Base-by-base conservation (phyloP, 2,888 invertebrate genomes). In the Meteorus cinctellus region DNA sequence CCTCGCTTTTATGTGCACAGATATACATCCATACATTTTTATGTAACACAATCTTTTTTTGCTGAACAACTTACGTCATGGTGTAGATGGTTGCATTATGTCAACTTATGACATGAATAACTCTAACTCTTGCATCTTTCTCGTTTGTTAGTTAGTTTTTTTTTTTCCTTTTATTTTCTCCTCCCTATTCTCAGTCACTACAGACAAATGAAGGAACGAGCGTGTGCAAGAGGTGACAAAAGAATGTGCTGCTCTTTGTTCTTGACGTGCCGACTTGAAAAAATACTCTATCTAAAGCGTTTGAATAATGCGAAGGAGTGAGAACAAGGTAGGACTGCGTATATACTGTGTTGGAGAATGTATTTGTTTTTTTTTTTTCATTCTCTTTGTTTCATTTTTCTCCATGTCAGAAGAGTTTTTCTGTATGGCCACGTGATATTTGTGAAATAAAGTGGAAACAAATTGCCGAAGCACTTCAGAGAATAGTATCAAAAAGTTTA, bases 401-500 rank as follows among this genome's bases (percentile, higher is more conserved):
- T 72, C 34, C 41, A 66, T 66, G 67, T 75, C 59, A 78, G 75
- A 75, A 67, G 69, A 31, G 31, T 63, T 63, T 31, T 63, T 72
- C 72, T 72, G 62, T 5, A 69, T 36, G 36, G 68, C 74, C 71
- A 77, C 76, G 77, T 77, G 78, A 80, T 78, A 78, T 79, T 78
- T 75, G 63, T 77, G 81, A 80, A 81, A 79, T 82, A 81, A 82
- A 79, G 80, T 79, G 84, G 81, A 84, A 83, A 83, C 51, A 74
- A 84, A 84, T 84, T 81, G 79, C 77, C 78, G 78, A 80, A 48
- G 48, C 48, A 48, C 48, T 69, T 77, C 79, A 78, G 81, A 81
- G 83, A 83, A 81, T 81, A 82, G 80, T 81, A 81, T 77, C 78
- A 81, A 77, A 80, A 82, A 82, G 77, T 82, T 82, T 81, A 81